These are phyloP conservation scores for Acleris sparsana DNA, from an alignment of 2,888 invertebrate species.

Conservation along the genomic window DNA sequence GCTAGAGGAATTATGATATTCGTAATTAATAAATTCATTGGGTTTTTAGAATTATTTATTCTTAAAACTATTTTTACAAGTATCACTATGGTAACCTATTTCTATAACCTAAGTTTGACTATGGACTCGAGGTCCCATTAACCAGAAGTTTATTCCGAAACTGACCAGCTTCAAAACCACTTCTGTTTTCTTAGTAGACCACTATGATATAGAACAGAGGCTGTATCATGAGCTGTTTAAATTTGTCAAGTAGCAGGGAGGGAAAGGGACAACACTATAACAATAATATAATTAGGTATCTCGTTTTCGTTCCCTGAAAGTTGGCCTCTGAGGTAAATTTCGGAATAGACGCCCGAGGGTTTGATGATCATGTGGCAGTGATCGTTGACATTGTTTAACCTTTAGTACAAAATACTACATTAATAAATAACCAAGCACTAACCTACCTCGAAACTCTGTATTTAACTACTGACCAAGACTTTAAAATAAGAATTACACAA, in stretches of 20 bases:
- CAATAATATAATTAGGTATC: no score
- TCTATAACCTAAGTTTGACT: slow-evolving; percentile 67
- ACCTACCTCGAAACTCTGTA: slow-evolving; percentile 10
- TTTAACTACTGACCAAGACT: slow-evolving; percentile 36
- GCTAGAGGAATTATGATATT: no score
- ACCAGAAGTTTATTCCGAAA: slow-evolving; percentile 42
- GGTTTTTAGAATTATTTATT: slow-evolving; percentile 53
- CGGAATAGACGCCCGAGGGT: slow-evolving; percentile 40
- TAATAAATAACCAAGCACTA: slow-evolving; percentile 35
- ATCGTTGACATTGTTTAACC: slow-evolving; percentile 45
- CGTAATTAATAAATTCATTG: neutral
- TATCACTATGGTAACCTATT: slow-evolving; percentile 68
- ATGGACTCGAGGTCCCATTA: slow-evolving; percentile 64
- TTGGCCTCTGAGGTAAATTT: neutral
- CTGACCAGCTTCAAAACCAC: neutral
- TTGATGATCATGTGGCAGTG: slow-evolving; percentile 73
- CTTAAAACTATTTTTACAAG: slow-evolving; percentile 68
- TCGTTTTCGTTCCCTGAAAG: neutral
- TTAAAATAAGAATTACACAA: neutral
- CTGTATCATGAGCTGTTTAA: no score
- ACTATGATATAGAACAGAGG: neutral
- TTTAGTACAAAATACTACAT: slow-evolving; percentile 15
- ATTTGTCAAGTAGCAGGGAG: no score
- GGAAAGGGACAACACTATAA: no score
- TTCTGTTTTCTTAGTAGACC: neutral